Evolutionary conservation across 2,888 invertebrate genomes (phyloP), one percentile per base, ranked within the genome.

Genomic region (Steromphala cineraria): DNA sequence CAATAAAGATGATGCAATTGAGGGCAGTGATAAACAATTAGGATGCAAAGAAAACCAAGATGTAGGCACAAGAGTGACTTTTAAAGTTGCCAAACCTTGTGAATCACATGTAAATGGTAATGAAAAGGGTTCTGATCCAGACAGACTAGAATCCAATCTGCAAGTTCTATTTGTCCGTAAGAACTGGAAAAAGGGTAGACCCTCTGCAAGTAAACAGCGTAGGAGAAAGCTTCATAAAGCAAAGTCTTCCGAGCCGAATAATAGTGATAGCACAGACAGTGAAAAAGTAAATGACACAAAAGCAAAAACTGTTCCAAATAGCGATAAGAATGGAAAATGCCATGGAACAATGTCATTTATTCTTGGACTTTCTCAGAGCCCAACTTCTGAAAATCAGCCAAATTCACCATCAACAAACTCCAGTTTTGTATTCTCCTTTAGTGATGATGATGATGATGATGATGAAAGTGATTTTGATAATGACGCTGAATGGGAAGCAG

Each of bases 201-300:
- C 86, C 21, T 88, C 88, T 21, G 75, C 83, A 17, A 86, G 86
- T 46, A 88, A 85, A 81, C 80, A 87, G 46, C 77, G 85, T n/a
- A 79, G n/a, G 81, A 83, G 21, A 85, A 83, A 75, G 78, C 82
- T 46, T 81, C 67, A 21, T 79, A 81, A 80, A 53, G 67, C 67
- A 7, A 76, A 67, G 36, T 10, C 46, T 21, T 10, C 53, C 21
- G 53, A 28, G n/a, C 15, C 28, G 7, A 40, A 53, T 28, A 21
- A 67, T 40, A 74, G 52, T 46, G 55, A 77, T 13, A n/a, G 40
- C 17, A 21, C 46, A 46, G n/a, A 52, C n/a, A 74, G 71, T 15
- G 55, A 80, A 8, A 40, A 31, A 8, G 21, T 46, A 36, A 53
- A 53, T 53, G 53, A 15, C 55, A n/a, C 13, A 15, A 19, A 46